A percentile compares a stretch with the other conserved stretches of the same genome.
Evolutionary conservation across 1,140 invertebrate species (phyloP).

Genomic region (Papilio aristodemus): DNA sequence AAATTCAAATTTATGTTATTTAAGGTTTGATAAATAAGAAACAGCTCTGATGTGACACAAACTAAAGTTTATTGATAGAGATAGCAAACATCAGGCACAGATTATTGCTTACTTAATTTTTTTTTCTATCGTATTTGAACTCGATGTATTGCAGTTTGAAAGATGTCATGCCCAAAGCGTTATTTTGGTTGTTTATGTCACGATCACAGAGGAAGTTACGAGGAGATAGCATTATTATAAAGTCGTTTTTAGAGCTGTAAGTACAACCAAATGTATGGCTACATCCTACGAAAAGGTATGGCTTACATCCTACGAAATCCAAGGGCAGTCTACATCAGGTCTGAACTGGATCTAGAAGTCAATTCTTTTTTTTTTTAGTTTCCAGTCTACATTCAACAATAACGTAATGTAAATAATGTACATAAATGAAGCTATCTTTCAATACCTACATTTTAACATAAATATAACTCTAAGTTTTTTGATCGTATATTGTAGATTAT

Average conservation of each 20-base stretch:
- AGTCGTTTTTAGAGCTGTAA: slow-evolving; percentile 1
- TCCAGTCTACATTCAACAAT: neutral
- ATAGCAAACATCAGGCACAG: too few relatives aligned
- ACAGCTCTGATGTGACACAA: too few relatives aligned
- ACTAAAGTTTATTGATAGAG: too few relatives aligned
- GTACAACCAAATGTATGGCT: neutral
- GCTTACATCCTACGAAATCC: neutral
- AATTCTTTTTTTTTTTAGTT: too few relatives aligned
- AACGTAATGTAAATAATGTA: slow-evolving; percentile 2
- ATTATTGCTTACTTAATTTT: neutral
- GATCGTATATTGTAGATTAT: too few relatives aligned
- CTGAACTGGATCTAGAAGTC: neutral
- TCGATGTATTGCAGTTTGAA: neutral
- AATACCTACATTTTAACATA: neutral
- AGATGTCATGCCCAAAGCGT: neutral
- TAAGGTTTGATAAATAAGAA: too few relatives aligned
- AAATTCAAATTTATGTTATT: too few relatives aligned
- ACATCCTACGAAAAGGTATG: neutral
- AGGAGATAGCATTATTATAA: neutral
- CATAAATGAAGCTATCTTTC: neutral
- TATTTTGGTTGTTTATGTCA: slow-evolving; percentile 2
- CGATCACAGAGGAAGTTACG: neutral
- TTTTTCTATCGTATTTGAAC: neutral
- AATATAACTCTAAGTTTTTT: too few relatives aligned
- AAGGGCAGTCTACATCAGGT: neutral